A percentile compares a stretch with the other conserved stretches of the same genome.
phyloP scores from a whole-genome alignment of 2,113 vertebrate species.

The Bothrops jararaca region DNA sequence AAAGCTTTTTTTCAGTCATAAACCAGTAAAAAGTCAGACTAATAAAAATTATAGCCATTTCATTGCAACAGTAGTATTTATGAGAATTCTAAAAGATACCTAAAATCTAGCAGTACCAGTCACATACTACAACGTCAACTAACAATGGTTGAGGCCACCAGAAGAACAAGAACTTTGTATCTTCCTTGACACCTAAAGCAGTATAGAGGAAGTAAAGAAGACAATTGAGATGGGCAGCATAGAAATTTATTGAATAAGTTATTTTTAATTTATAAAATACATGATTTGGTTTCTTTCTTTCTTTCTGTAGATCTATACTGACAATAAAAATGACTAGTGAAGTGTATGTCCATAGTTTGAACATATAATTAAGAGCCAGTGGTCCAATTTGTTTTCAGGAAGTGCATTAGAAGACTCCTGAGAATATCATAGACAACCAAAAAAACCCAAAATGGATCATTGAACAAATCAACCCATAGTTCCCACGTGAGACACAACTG shows the following conservation, averaged over 20 bases:
- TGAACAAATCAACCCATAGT: not conserved
- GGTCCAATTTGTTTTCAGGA: not conserved
- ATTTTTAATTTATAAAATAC: not conserved
- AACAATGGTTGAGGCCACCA: not conserved
- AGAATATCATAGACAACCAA: not conserved
- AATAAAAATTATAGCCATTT: not conserved
- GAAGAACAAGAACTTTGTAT: too few species aligned
- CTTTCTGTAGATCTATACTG: not conserved
- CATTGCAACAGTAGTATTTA: not conserved
- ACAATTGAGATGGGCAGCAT: too few species aligned
- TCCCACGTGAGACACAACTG: not conserved
- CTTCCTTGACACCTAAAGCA: too few species aligned
- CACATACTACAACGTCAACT: not conserved
- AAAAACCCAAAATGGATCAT: not conserved
- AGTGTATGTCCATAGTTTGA: not conserved
- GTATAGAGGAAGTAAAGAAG: too few species aligned
- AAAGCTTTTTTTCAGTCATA: not conserved
- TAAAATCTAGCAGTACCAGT: not conserved
- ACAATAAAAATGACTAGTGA: not conserved
- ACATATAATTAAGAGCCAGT: not conserved
- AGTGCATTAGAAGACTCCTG: not conserved
- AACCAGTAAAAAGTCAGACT: not conserved
- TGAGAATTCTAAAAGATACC: not conserved
- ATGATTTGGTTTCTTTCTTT: not conserved
- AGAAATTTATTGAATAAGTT: too few species aligned